phyloP scores from a whole-genome alignment of 2,113 vertebrate genomes.

The Elaphurus davidianus region DNA sequence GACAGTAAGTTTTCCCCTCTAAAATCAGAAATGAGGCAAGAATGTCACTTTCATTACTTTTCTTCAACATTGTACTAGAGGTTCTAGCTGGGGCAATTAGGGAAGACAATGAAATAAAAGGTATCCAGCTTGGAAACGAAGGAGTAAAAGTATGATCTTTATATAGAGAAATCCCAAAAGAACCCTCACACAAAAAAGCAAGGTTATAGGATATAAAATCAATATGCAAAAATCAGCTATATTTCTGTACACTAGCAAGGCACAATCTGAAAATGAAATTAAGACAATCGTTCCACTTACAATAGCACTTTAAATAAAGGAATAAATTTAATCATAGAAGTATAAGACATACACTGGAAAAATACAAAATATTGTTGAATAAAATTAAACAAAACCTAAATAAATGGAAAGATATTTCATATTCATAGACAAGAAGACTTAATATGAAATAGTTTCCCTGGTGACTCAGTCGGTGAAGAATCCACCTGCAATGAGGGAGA shows the following conservation, averaged over 20 bases:
- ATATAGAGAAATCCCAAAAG: neutral
- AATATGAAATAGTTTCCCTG: neutral
- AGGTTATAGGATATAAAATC: neutral
- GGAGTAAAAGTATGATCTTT: neutral
- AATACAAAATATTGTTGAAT: neutral
- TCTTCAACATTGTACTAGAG: neutral
- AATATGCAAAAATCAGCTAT: neutral
- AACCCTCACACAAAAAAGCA: neutral
- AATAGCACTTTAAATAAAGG: neutral
- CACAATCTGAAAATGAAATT: conserved; percentile 13
- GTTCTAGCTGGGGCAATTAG: neutral
- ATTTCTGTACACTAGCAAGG: neutral
- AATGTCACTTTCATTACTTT: neutral
- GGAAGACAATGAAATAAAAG: neutral
- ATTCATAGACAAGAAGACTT: neutral
- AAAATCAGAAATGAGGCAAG: neutral
- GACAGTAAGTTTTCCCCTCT: neutral
- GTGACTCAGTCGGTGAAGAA: neutral
- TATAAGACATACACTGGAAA: neutral
- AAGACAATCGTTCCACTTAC: neutral
- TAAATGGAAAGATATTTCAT: neutral
- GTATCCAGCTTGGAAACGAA: neutral
- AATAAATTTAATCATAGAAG: neutral
- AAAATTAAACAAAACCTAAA: conserved; percentile 20
- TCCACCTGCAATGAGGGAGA: neutral